These are phyloP conservation scores for Microtus richardsoni DNA, from an alignment of 2,113 vertebrate genomes.

Conservation along the genomic window DNA sequence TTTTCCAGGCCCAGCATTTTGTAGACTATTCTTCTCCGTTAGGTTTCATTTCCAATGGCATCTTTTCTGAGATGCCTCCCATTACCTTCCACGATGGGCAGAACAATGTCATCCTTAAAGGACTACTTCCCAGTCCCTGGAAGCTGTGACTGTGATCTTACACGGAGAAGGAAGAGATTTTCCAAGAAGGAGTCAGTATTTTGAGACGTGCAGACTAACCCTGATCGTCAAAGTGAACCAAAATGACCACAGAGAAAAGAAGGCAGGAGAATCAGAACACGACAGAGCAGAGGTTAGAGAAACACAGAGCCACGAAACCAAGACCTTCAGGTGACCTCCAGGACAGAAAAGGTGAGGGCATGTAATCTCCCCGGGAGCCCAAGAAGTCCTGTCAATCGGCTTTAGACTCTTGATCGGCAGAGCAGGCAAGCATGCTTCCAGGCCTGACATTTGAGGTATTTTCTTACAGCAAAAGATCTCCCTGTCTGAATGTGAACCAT, in stretches of 20 bases:
- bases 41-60: background rate
- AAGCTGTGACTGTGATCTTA: background rate
- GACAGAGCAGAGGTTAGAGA: background rate
- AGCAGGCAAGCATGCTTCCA: background rate
- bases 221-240: background rate
- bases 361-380: background rate
- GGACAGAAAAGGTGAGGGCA: background rate
- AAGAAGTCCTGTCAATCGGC: background rate
- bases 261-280: background rate
- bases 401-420: background rate
- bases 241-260: background rate
- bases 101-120: background rate
- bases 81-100: background rate
- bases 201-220: background rate
- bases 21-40: background rate
- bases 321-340: background rate
- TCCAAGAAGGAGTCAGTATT: background rate
- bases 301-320: background rate
- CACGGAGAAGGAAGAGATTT: background rate
- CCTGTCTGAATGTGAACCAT: background rate
- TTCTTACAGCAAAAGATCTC: background rate
- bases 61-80: background rate
- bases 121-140: background rate
- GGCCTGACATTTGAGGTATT: background rate
- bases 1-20: background rate